These are phyloP conservation scores for Sebastes taczanowskii DNA, from an alignment of 2,797 vertebrate species.

Conservation along the genomic window DNA sequence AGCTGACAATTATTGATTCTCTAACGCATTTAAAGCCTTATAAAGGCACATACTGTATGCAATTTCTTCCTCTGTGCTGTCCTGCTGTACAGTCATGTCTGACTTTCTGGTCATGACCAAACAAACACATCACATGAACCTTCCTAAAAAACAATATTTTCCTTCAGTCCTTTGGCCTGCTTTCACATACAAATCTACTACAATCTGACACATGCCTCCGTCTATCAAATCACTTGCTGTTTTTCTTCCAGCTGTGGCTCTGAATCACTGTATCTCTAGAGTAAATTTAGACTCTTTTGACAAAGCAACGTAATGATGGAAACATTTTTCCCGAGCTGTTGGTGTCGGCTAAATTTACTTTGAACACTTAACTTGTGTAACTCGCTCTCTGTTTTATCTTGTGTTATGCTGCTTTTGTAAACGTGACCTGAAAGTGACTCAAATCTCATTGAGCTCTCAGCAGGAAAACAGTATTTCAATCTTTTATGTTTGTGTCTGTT, in stretches of 20 bases:
- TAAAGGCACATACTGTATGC: background rate
- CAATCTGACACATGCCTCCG: constrained; percentile 45
- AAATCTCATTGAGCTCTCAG: constrained; percentile 12
- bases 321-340: constrained; percentile 26
- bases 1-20: background rate
- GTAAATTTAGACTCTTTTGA: constrained; percentile 55
- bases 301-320: constrained; percentile 23
- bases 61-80: background rate
- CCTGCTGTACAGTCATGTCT: background rate
- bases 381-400: constrained; percentile 13
- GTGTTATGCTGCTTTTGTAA: constrained; percentile 19
- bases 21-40: background rate
- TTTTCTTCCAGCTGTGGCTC: constrained; percentile 32
- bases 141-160: constrained; percentile 13
- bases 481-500: constrained; percentile 45
- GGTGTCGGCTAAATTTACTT: constrained; percentile 29
- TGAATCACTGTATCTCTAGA: constrained; percentile 22
- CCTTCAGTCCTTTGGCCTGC: constrained; percentile 19
- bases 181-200: constrained; percentile 41
- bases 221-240: constrained; percentile 44
- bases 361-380: constrained; percentile 34
- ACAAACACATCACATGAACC: constrained; percentile 12
- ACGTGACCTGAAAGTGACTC: constrained; percentile 40
- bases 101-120: background rate
- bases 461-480: constrained; percentile 15